These are phyloP conservation scores for Dorcus hopei DNA, from an alignment of 2,888 invertebrate genomes.

Conservation along the genomic window DNA sequence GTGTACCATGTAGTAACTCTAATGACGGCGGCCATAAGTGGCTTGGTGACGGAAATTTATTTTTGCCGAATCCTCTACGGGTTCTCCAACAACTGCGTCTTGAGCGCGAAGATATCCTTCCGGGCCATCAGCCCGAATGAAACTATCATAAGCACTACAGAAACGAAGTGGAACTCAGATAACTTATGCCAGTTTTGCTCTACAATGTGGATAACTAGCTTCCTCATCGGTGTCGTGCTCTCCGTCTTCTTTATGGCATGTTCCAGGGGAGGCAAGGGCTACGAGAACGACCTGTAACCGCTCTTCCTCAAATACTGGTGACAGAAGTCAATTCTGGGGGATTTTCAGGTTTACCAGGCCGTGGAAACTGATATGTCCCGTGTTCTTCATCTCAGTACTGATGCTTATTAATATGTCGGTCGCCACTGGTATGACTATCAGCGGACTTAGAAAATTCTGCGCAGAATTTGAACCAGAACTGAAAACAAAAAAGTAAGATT, in stretches of 20 bases:
- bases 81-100: conserved; percentile 35
- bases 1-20: conserved; percentile 23
- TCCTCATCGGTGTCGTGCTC: conserved; percentile 33
- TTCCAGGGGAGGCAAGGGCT: conserved; percentile 33
- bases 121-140: neutral
- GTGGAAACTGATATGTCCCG: conserved; percentile 35
- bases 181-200: conserved; percentile 7
- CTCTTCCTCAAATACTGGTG: neutral
- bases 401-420: neutral
- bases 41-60: conserved; percentile 21
- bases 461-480: conserved; percentile 29
- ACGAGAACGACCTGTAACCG: conserved; percentile 30
- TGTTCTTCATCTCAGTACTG: conserved; percentile 10
- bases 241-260: conserved; percentile 31
- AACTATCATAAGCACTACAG: neutral
- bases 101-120: conserved; percentile 27
- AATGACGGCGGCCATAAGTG: neutral
- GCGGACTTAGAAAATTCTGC: conserved; percentile 34
- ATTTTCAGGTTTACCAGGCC: conserved; percentile 32
- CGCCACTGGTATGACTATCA: neutral
- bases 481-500: conserved; percentile 27
- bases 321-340: neutral
- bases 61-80: conserved; percentile 28
- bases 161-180: conserved; percentile 2
- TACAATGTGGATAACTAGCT: conserved; percentile 10